These are phyloP conservation scores for Heliothis subflexa DNA, from an alignment of 1,140 invertebrate genomes.

Conservation along the genomic window DNA sequence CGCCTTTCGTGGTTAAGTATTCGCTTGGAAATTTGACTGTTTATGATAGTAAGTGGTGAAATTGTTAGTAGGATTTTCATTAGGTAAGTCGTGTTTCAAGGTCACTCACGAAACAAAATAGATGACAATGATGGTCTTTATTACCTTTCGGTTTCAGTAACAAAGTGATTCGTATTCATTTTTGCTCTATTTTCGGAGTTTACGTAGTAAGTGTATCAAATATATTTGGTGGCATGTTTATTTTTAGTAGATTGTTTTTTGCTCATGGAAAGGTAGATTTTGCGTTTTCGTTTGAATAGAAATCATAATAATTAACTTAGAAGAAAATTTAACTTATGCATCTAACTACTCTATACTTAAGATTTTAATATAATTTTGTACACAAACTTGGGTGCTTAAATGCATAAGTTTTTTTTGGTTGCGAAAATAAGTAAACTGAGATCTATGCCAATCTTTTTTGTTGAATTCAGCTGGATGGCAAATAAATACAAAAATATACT, in stretches of 20 bases:
- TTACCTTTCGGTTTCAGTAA: conserved; percentile 13
- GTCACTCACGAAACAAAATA: not conserved
- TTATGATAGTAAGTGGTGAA: conserved; percentile 22
- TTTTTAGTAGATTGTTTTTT: not conserved
- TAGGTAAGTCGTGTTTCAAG: conserved; percentile 11
- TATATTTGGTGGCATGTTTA: not conserved
- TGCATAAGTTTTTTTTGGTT: no score
- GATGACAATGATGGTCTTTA: conserved; percentile 3
- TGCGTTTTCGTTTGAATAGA: not conserved
- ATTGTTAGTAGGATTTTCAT: conserved; percentile 16
- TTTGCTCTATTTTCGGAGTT: conserved; percentile 5
- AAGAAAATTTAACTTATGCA: no score
- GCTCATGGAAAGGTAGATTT: not conserved
- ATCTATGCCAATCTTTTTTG: no score
- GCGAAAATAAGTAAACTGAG: no score
- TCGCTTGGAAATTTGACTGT: conserved; percentile 20
- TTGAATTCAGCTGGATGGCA: no score
- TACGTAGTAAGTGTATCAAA: not conserved
- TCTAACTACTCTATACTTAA: no score
- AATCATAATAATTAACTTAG: no score
- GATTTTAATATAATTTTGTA: no score
- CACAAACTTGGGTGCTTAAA: no score
- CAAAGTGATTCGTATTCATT: conserved; percentile 31
- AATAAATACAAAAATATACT: no score
- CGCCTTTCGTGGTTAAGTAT: conserved; percentile 47